Conservation (phyloP, 2,113 vertebrate species). For the Poicephalus gulielmi region DNA sequence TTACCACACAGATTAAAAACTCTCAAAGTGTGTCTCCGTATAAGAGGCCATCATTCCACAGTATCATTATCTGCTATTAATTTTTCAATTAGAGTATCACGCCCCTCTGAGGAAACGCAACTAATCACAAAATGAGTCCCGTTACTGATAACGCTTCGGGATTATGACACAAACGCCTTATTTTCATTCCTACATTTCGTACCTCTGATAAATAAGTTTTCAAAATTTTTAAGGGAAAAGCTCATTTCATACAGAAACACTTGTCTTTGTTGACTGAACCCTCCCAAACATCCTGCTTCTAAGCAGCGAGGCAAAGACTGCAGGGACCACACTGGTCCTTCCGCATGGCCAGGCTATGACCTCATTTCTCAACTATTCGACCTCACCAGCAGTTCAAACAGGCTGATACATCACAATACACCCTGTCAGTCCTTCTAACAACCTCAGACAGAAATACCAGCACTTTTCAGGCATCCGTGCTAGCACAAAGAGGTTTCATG, state of each 20-base stretch:
- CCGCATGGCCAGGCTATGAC: neutral
- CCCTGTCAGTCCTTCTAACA: neutral
- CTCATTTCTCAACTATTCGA: neutral
- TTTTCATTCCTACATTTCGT: neutral
- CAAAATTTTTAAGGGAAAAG: neutral
- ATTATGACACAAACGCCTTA: neutral
- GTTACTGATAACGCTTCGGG: neutral
- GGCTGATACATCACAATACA: neutral
- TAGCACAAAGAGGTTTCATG: neutral
- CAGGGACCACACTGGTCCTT: neutral
- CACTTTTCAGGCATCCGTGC: neutral
- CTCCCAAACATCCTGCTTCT: neutral
- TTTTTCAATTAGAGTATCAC: slow-evolving; percentile 19
- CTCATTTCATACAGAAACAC: neutral
- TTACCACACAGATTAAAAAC: slow-evolving; percentile 37
- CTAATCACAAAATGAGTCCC: neutral
- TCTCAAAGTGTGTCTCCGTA: neutral
- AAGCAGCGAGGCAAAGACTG: neutral
- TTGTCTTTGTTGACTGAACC: neutral
- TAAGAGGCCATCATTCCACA: neutral
- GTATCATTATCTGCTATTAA: slow-evolving; percentile 43
- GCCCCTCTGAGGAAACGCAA: slow-evolving; percentile 15
- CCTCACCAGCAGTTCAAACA: neutral
- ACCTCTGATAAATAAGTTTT: neutral
- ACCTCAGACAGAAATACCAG: neutral